phyloP scores from a whole-genome alignment of 2,888 invertebrate genomes.

The Tenthredo distinguenda region DNA sequence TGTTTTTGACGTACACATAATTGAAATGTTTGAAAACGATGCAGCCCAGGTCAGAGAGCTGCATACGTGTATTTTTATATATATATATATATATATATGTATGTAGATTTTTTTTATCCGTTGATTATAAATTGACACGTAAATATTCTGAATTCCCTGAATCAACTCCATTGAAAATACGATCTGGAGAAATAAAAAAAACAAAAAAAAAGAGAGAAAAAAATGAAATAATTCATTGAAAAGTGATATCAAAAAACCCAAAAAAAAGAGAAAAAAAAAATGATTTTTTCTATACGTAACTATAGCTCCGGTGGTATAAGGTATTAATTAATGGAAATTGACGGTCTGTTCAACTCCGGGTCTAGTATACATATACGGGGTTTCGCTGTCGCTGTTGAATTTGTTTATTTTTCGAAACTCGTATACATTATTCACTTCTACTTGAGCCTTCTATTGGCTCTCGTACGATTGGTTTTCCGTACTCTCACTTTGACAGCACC shows the following conservation, averaged over 20 bases:
- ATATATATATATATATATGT: background rate
- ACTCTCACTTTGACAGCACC: constrained; percentile 38
- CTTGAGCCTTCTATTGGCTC: constrained; percentile 35
- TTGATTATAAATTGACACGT: background rate
- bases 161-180: background rate
- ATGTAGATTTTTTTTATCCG: background rate
- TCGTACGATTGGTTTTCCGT: constrained; percentile 34
- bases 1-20: background rate
- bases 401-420: constrained; percentile 34
- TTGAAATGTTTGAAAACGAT: background rate
- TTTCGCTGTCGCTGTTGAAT: background rate
- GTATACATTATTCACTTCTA: constrained; percentile 36
- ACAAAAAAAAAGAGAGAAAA: background rate
- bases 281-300: background rate
- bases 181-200: too few relatives aligned
- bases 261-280: background rate
- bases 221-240: background rate
- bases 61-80: background rate
- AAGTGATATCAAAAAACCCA: background rate
- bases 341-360: background rate
- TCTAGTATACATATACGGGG: background rate
- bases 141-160: background rate
- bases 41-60: background rate
- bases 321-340: constrained; percentile 44
- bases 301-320: background rate